Evolutionary conservation across 2,888 invertebrate species (phyloP).

Genomic region (Poecilobothrus nobilitatus): DNA sequence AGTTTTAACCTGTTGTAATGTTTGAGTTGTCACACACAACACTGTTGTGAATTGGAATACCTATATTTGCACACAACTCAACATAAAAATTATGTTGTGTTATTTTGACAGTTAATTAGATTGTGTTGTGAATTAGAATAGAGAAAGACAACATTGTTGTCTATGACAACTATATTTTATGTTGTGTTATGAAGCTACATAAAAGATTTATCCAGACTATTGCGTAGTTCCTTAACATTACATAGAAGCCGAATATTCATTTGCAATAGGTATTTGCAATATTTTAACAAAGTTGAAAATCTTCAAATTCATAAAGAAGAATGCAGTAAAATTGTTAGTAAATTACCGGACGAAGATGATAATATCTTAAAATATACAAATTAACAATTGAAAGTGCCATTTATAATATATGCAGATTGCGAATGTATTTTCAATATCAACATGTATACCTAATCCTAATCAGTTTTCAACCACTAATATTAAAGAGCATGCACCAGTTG

Average conservation of each 20-base stretch:
- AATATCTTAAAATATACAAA: constrained; percentile 20
- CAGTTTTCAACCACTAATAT: background rate
- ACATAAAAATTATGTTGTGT: no score
- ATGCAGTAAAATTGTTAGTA: constrained; percentile 13
- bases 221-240: no score
- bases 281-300: background rate
- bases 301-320: background rate
- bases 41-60: no score
- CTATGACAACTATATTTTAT: no score
- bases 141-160: no score
- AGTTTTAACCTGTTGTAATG: no score
- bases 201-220: no score
- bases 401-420: constrained; percentile 1
- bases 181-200: no score
- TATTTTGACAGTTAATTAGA: no score
- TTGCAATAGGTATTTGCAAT: background rate
- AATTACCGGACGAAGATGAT: constrained; percentile 23
- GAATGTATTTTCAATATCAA: background rate
- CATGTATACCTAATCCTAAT: background rate
- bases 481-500: background rate
- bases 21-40: no score
- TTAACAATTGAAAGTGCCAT: constrained; percentile 17
- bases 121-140: no score
- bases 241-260: background rate
- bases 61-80: no score